Evolutionary conservation across 2,113 vertebrate species (phyloP), one percentile per base, ranked within the genome.

Genomic region (Nerophis lumbriciformis): DNA sequence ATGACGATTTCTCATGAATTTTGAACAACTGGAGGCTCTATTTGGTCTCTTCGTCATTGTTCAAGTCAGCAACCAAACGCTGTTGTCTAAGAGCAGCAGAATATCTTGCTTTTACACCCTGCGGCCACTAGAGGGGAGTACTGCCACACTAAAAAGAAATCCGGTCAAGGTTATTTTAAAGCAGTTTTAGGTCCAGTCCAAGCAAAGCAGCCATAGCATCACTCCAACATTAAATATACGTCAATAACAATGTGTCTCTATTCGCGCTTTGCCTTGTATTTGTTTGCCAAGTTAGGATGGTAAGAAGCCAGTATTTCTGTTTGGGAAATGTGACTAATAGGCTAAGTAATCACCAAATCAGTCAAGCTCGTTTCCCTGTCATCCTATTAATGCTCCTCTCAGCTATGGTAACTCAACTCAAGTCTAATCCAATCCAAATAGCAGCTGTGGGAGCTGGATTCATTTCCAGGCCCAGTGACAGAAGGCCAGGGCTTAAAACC

Each of bases 311-410:
- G 19, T 8, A 21, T 63, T 66, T 55, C 38, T 42, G 36, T 55
- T 64, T 61, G 59, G 49, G 61, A 76, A 79, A 81, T 78, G 48
- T 44, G 52, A 64, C 75, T 78, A 77, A 85, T 80, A 75, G 77
- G 49, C 63, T 65, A 74, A 86, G 67, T 79, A 75, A 83, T 83
- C 69, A 85, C 71, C 71, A 58, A 78, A 83, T 81, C 78, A 80
- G 72, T 16, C 36, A 15, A 60, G 63, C 70, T 68, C 50, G 19
- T 57, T 63, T 53, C 68, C 66, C 63, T 36, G 21, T 65, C 73
- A 71, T 79, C 69, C 70, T 66, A 72, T 83, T 76, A 80, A 52
- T 52, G 70, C 70, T 78, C 57, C 61, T 78, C 69, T 80, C 68
- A 72, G 71, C 76, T 68, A 66, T 69, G 65, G 67, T 80, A 61